Evolutionary conservation across 2,888 invertebrate species (phyloP), one percentile per base, ranked within the genome.

Genomic region (Sipha maydis): DNA sequence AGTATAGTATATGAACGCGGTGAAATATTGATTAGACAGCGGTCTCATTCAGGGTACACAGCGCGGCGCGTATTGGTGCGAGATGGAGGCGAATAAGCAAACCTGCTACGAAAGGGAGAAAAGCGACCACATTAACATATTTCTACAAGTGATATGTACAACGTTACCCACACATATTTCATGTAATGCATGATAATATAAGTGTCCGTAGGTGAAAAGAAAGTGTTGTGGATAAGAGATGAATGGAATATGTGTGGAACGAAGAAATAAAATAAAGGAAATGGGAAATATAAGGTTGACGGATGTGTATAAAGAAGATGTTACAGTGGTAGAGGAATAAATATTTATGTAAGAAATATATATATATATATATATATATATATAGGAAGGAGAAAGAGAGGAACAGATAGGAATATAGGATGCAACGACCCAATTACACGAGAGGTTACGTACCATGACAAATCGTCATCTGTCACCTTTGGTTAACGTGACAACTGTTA

Each of bases 401-500:
- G 25, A 19, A 31, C 21, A 38, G 19, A 34, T 19, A 38, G 5
- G 38, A 3, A 34, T 19, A 19, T 48, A 31, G 14, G 5, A 41
- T 8, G 25, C n/a, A 14, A 69, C 19, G 69, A 34, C 8, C 76
- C 48, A 78, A 85, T 85, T 78, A 78, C 77, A 19, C 48, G 85
- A 25, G 48, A 78, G 67, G 77, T 69, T 69, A 76, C 69, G 31
- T 28, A 31, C 41, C 77, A 48, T 77, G 85, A 78, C 77, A 78
- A 85, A 78, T 78, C 25, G 69, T 8, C 77, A 48, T 34, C 85
- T 54, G 69, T 85, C 77, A 41, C 31, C 21, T 78, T 31, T n/a
- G 48, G 31, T 67, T 84, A 69, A 85, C 77, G 67, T 48, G 77
- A 67, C 67, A 78, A 78, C 84, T 85, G 84, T 85, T 85, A 67